Base-by-base conservation (phyloP, 2,888 invertebrate genomes). In the Leptinotarsa tumamoca region DNA sequence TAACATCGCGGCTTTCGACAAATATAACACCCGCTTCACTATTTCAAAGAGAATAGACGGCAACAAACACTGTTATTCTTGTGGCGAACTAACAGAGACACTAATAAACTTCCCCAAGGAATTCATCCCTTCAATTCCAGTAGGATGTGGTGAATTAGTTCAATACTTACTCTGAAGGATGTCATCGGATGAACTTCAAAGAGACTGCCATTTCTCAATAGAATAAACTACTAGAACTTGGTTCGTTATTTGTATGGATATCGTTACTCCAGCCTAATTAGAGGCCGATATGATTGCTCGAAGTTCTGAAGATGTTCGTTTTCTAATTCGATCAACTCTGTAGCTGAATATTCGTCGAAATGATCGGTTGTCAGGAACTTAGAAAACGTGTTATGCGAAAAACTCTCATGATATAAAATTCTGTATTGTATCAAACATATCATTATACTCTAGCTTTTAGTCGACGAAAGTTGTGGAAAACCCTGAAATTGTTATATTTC, bases 131-230 rank as follows among this genome's bases (percentile, higher is more conserved):
- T 13, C 13, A 23, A 27, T 27, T 33, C 23, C 52, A 17, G 21
- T 50, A n/a, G 52, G 51, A 68, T 68, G 27, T 50, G 52, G 51
- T 50, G 23, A 51, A 51, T 18, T 21, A 67, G 67, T 52, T 68
- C 68, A 17, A 68, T 68, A 68, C 68, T 68, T 54, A 68, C 68
- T 68, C 52, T 33, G 68, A 4, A 17, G 52, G 52, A 14, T 15
- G 52, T 68, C 43, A 23, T 52, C 17, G 49, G 43, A 67, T 67
- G 67, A 18, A 67, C 67, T 21, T 43, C 18, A 23, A 50, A 67
- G 21, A 21, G 51, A 54, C 54, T 54, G 7, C 54, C 10, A 54
- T 18, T 54, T 54, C 13, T 18, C 54, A 54, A 54, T 18, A 18
- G 18, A 18, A 54, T 54, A 13, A 54, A 18, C 18, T 18, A n/a